Conservation (phyloP, 2,888 invertebrate species). For the Plagodis dolabraria region DNA sequence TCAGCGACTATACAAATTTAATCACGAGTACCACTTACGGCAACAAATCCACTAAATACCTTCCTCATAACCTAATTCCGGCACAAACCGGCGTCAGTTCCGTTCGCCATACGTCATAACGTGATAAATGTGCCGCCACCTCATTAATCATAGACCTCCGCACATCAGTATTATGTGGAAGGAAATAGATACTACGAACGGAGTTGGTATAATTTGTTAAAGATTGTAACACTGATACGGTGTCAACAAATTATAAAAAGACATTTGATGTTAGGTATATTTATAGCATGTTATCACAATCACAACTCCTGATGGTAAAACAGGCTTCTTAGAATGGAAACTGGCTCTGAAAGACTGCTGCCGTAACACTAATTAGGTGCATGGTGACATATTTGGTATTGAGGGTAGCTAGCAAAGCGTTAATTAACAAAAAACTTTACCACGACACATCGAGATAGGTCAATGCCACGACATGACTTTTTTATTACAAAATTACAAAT, state of each 20-base stretch:
- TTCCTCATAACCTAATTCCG: conserved; percentile 30
- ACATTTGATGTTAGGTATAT: no score
- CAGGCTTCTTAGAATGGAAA: no score
- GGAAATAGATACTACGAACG: conserved; percentile 5
- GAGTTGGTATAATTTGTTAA: conserved; percentile 9
- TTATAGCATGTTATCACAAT: no score
- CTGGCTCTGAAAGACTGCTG: no score
- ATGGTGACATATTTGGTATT: no score
- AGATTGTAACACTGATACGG: neutral
- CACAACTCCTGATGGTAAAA: no score
- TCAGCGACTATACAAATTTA: neutral
- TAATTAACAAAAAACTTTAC: no score
- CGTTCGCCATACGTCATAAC: conserved; percentile 33
- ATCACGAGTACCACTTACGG: neutral
- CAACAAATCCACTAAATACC: conserved; percentile 6
- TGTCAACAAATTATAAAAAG: neutral
- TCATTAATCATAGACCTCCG: conserved; percentile 46
- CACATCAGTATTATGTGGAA: conserved; percentile 16
- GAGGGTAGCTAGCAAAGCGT: no score
- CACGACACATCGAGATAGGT: no score
- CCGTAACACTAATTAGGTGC: no score
- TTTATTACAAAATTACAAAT: no score
- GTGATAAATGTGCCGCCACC: conserved; percentile 45
- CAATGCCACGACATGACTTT: no score
- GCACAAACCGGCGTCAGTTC: conserved; percentile 36